Evolutionary conservation across 2,888 invertebrate genomes (phyloP).

Genomic region (Lycia hirtaria): DNA sequence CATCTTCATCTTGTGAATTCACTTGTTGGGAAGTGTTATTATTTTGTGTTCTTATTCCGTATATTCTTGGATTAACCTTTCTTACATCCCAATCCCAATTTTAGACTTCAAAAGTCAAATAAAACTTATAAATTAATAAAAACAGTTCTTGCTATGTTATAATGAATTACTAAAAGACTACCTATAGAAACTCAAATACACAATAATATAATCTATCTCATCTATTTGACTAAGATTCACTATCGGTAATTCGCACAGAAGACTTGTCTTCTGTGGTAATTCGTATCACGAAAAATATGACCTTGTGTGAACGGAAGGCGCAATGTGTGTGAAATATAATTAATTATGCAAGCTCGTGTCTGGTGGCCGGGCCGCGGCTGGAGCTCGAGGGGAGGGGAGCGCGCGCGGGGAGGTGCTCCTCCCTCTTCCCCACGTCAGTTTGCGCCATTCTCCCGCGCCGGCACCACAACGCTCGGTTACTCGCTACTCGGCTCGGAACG

Average conservation of each 20-base stretch:
- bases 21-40: not conserved
- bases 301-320: slow-evolving; percentile 76
- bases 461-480: slow-evolving; percentile 75
- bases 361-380: slow-evolving; percentile 64
- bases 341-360: slow-evolving; percentile 81
- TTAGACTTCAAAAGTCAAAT: too few species aligned
- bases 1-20: too few species aligned
- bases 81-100: too few species aligned
- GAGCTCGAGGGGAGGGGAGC: slow-evolving; percentile 44
- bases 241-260: too few species aligned
- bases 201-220: not conserved
- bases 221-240: slow-evolving; percentile 23
- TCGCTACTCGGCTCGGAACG: slow-evolving; percentile 72
- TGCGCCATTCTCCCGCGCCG: slow-evolving; percentile 81
- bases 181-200: too few species aligned
- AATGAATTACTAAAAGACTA: too few species aligned
- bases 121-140: too few species aligned
- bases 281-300: slow-evolving; percentile 65
- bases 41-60: too few species aligned
- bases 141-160: not conserved
- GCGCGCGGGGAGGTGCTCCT: slow-evolving; percentile 51
- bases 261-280: too few species aligned
- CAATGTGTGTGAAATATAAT: slow-evolving; percentile 75
- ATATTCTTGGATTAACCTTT: too few species aligned
- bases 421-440: slow-evolving; percentile 71